Conservation (phyloP, 2,113 vertebrate genomes). For the Dipodomys ordii region DNA sequence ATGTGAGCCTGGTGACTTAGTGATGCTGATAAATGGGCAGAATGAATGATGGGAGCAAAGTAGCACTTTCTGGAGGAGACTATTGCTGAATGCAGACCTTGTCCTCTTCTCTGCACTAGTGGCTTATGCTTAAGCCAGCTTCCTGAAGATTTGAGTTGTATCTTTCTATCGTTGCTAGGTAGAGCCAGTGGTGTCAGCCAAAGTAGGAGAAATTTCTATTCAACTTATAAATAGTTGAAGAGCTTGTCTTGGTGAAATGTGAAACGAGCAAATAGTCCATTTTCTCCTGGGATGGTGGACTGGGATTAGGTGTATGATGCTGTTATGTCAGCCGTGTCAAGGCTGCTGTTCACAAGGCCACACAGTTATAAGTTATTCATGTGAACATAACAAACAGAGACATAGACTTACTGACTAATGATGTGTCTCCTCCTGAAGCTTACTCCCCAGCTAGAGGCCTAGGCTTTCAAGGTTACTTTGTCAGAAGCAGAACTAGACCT, state of each 20-base stretch:
- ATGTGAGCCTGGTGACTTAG: neutral
- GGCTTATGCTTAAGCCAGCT: neutral
- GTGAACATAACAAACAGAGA: slow-evolving; percentile 85
- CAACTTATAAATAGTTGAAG: slow-evolving; percentile 91
- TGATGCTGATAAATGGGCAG: neutral
- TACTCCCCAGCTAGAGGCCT: slow-evolving; percentile 72
- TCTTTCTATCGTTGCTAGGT: slow-evolving; percentile 84
- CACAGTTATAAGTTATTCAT: slow-evolving; percentile 87
- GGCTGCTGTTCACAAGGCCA: slow-evolving; percentile 81
- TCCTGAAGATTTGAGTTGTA: slow-evolving; percentile 55
- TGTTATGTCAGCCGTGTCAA: slow-evolving; percentile 84
- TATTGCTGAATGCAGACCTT: neutral
- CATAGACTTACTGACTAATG: slow-evolving; percentile 80
- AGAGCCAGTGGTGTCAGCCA: slow-evolving; percentile 85
- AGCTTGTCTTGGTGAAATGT: slow-evolving; percentile 85
- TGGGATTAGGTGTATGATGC: slow-evolving; percentile 83
- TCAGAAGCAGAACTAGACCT: slow-evolving; percentile 79
- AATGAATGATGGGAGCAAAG: neutral
- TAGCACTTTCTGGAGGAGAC: accelerated
- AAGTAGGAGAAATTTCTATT: slow-evolving; percentile 91
- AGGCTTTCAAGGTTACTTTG: slow-evolving; percentile 70
- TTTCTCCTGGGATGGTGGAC: slow-evolving; percentile 84
- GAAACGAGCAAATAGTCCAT: slow-evolving; percentile 87
- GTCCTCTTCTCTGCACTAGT: neutral
- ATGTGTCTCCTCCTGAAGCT: slow-evolving; percentile 80